Evolutionary conservation across 1,140 invertebrate species (phyloP).

Genomic region (Lasioglossum baleicum): DNA sequence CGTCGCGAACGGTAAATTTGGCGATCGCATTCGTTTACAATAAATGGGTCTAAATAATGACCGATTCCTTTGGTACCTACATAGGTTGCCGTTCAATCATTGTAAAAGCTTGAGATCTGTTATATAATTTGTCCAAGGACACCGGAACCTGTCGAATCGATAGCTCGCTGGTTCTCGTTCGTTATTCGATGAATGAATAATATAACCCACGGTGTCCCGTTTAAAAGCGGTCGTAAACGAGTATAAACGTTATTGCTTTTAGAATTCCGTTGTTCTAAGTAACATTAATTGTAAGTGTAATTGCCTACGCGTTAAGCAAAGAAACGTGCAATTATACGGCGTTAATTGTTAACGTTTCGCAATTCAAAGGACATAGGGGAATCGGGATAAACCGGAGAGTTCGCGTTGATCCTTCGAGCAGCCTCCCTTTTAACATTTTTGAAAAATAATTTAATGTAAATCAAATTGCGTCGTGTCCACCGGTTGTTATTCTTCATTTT

Average conservation of each 20-base stretch:
- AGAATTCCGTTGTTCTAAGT: slow-evolving; percentile 31
- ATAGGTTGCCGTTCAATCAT: neutral
- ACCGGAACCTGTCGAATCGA: neutral
- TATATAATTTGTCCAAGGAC: slow-evolving; percentile 7
- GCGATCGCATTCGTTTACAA: neutral
- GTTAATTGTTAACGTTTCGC: neutral
- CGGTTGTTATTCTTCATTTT: too few relatives aligned
- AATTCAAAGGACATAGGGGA: neutral
- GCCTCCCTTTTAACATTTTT: neutral
- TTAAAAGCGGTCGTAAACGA: slow-evolving; percentile 23
- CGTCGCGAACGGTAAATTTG: neutral
- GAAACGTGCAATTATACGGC: neutral
- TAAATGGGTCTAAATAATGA: neutral
- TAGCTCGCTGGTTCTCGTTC: neutral
- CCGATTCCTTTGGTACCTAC: neutral
- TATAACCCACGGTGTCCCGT: neutral
- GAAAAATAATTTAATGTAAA: too few relatives aligned
- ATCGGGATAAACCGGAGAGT: neutral
- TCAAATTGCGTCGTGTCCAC: too few relatives aligned
- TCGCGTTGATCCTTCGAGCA: neutral
- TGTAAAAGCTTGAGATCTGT: neutral
- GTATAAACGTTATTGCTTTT: slow-evolving; percentile 42
- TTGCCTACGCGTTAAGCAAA: neutral
- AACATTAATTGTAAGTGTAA: neutral
- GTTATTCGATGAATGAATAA: slow-evolving; percentile 12